Evolutionary conservation across 2,113 vertebrate species (phyloP), one percentile per base, ranked within the genome.

Genomic region (Petrocephalus zakoni): DNA sequence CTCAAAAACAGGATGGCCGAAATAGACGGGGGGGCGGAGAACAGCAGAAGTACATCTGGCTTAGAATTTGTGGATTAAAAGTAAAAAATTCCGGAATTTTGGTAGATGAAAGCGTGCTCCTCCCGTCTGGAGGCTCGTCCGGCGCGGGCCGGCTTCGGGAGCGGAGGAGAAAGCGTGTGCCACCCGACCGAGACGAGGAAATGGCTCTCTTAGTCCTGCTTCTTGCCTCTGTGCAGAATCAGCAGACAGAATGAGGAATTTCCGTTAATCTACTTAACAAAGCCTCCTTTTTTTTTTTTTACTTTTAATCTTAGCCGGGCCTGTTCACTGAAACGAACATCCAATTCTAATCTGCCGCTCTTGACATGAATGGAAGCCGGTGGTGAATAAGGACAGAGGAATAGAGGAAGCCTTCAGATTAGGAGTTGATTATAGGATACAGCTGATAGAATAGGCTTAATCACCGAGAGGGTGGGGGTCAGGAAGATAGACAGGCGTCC

Each of bases 191-290:
- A 46, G 75, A 84, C 29, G 37, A 78, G 52, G 61, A 61, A 88
- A 53, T 61, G 88, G 37, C 53, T 19, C 37, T 58, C 58, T 88
- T 88, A 83, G 56, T 49, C n/a, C 85, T 68, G 75, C 78, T 91
- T 90, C 91, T 90, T 91, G 85, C 78, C 29, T 84, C 83, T 52
- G n/a, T 52, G 52, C 88, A 56, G 90, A 89, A 88, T 90, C 86
- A 90, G 85, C 86, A 87, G 87, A 87, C 88, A 90, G 90, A 90
- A 92, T 90, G 89, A 90, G 88, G 85, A 90, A 88, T 92, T 92
- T 92, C 88, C 61, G 75, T 75, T 91, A 91, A 91, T 90, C 91
- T 93, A 64, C 90, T 93, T 93, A 91, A 91, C 91, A 91, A 91
- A 92, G 90, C 85, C 88, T 61, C 34, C 42, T 42, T 42, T 42